Conservation (phyloP, 2,797 vertebrate genomes). For the Pampus argenteus region DNA sequence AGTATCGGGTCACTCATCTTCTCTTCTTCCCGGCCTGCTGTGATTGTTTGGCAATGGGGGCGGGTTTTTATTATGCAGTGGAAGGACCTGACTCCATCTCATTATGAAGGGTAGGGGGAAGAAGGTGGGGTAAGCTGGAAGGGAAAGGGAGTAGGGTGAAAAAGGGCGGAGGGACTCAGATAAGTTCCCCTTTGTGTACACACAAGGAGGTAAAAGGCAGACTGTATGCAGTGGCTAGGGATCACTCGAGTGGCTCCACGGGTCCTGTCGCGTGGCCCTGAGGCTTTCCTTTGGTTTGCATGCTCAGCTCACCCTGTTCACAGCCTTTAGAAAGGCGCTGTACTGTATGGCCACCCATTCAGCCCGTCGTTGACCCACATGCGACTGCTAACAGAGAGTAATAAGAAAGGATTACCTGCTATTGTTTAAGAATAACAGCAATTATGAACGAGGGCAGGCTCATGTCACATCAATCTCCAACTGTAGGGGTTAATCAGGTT, state of each 20-base stretch:
- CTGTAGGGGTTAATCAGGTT: constrained; percentile 17
- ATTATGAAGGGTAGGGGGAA: constrained; percentile 78
- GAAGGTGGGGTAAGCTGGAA: background rate
- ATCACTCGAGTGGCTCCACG: constrained; percentile 88
- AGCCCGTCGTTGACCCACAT: constrained; percentile 32
- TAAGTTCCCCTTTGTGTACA: constrained; percentile 95
- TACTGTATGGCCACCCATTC: constrained; percentile 49
- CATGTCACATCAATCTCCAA: constrained; percentile 5
- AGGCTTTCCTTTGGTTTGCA: constrained; percentile 71
- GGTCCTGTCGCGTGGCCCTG: constrained; percentile 82
- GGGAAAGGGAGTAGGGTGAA: constrained; percentile 22
- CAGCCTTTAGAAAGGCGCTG: constrained; percentile 47
- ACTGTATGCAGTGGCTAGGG: constrained; percentile 87
- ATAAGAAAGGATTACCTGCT: constrained; percentile 20
- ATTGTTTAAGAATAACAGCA: constrained; percentile 21
- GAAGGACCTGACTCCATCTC: constrained; percentile 81
- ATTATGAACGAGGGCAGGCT: constrained; percentile 6
- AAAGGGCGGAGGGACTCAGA: constrained; percentile 69
- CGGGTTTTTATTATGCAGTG: constrained; percentile 86
- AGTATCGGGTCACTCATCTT: constrained; percentile 49
- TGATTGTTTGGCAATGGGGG: constrained; percentile 63
- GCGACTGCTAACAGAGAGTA: constrained; percentile 4
- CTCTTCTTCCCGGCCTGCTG: constrained; percentile 49
- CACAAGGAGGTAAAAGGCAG: constrained; percentile 91
- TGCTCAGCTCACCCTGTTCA: constrained; percentile 56